These are phyloP conservation scores for Ciconia nigra DNA, from an alignment of 2,797 vertebrate species.

Conservation along the genomic window DNA sequence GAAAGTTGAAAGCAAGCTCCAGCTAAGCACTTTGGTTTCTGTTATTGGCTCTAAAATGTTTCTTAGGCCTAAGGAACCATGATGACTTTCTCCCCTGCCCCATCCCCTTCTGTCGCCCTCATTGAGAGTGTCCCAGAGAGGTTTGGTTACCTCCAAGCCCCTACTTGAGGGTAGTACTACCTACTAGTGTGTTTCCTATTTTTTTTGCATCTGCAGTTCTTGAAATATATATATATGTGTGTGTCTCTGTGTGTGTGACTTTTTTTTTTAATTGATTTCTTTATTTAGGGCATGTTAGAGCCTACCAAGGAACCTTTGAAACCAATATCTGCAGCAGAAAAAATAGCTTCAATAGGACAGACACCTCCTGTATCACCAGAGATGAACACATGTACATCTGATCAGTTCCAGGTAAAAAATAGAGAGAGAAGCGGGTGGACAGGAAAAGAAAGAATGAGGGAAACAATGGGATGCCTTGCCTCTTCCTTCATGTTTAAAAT, in stretches of 20 bases:
- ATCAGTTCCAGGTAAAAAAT: conserved; percentile 85
- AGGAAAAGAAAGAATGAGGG: neutral
- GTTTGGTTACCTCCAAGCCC: neutral
- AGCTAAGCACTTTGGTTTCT: neutral
- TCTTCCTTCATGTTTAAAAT: neutral
- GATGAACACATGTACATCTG: conserved; percentile 80
- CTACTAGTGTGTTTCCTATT: neutral
- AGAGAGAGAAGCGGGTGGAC: neutral
- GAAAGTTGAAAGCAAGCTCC: neutral
- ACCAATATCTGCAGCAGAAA: conserved; percentile 83
- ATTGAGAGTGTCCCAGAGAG: neutral
- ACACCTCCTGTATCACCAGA: conserved; percentile 78
- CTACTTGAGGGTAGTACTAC: neutral
- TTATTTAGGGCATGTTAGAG: conserved; percentile 88
- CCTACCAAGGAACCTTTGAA: conserved; percentile 91
- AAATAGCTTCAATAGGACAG: conserved; percentile 81
- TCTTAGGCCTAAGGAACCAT: neutral
- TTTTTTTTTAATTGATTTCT: neutral
- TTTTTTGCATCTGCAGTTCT: neutral
- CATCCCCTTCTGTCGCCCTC: neutral
- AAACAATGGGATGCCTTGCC: neutral
- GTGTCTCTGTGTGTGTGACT: neutral
- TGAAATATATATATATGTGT: neutral
- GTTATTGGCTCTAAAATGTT: neutral
- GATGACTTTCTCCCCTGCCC: neutral